phyloP scores from a whole-genome alignment of 1,140 invertebrate genomes.

The Pseudomyrmex sp. region DNA sequence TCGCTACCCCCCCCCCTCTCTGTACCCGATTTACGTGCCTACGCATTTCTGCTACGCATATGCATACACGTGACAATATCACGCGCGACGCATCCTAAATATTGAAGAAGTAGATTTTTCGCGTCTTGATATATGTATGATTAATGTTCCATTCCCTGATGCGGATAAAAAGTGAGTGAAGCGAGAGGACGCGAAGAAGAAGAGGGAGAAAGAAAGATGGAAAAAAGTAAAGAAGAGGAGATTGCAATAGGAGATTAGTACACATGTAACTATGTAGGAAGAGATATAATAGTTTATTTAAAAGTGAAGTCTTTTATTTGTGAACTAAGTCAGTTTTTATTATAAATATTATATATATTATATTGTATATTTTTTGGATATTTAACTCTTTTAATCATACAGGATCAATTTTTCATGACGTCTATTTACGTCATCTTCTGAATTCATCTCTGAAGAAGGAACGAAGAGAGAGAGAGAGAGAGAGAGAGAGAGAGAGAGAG shows the following conservation, averaged over 20 bases:
- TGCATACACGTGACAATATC: constrained; percentile 55
- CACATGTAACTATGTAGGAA: neutral
- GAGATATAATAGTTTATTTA: constrained; percentile 17
- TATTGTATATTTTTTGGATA: neutral
- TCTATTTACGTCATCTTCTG: neutral
- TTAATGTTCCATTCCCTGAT: constrained; percentile 80
- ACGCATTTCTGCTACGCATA: neutral
- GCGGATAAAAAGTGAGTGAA: constrained; percentile 51
- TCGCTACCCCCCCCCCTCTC: constrained; percentile 40
- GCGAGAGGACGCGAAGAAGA: neutral
- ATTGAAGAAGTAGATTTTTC: constrained; percentile 80
- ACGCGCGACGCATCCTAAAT: constrained; percentile 58
- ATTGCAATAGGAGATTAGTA: constrained; percentile 22
- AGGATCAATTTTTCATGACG: neutral
- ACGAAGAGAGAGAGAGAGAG: neutral
- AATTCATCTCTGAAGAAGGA: constrained; percentile 4
- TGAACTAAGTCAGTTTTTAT: neutral
- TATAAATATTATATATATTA: too few species aligned
- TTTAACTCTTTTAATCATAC: neutral
- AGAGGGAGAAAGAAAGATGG: constrained; percentile 14
- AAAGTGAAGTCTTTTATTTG: neutral
- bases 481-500: neutral
- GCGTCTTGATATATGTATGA: constrained; percentile 79
- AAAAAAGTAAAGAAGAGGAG: constrained; percentile 38
- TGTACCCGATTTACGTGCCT: constrained; percentile 41